Conservation (phyloP, 2,113 vertebrate species). For the Leucopternis melanops region DNA sequence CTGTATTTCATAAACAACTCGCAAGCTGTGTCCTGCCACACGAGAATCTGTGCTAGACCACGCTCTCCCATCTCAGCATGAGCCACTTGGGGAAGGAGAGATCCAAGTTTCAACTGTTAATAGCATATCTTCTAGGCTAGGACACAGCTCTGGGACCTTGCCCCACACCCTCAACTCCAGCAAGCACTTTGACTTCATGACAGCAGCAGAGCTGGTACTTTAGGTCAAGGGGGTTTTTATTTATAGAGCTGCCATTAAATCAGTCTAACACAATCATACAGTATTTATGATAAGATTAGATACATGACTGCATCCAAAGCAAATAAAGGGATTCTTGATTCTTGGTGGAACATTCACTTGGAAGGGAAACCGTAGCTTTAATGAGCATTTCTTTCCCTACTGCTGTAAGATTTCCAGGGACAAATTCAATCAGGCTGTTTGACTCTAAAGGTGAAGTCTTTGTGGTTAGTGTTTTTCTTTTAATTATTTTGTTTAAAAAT, state of each 20-base stretch:
- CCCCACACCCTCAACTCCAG: background rate
- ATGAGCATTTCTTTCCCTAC: background rate
- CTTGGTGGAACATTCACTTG: background rate
- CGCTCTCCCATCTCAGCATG: background rate
- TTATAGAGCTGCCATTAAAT: constrained; percentile 33
- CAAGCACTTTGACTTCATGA: background rate
- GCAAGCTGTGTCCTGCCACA: background rate
- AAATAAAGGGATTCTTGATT: background rate
- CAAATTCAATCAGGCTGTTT: constrained; percentile 13
- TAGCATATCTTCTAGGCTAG: background rate
- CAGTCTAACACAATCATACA: background rate
- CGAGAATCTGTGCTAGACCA: background rate
- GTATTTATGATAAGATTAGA: constrained; percentile 26
- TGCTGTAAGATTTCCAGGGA: background rate
- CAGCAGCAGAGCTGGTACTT: background rate
- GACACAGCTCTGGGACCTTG: background rate
- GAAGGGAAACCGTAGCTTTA: background rate
- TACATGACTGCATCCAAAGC: background rate
- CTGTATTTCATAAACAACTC: background rate
- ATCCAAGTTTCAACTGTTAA: background rate
- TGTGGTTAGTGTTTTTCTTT: background rate
- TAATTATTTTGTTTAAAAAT: constrained; percentile 39
- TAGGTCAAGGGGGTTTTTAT: background rate
- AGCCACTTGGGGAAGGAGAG: background rate
- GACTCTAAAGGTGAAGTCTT: constrained; percentile 20